A percentile compares a stretch with the other conserved stretches of the same genome.
Conservation (phyloP, 2,797 vertebrate species). For the Gobionotothen gibberifrons region DNA sequence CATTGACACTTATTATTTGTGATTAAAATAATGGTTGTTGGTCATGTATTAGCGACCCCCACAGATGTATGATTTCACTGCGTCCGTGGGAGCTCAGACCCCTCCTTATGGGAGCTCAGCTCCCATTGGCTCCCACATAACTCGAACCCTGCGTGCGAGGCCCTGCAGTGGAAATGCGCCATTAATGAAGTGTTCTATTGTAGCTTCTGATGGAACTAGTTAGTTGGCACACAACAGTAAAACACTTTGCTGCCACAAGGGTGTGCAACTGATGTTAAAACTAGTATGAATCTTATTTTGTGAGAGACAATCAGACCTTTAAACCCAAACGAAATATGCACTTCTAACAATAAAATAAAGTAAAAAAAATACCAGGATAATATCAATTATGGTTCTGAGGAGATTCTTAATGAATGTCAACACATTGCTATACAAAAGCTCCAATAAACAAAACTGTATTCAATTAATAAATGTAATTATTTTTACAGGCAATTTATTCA, state of each 20-base stretch:
- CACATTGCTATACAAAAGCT: not conserved
- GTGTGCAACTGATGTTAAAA: slow-evolving; percentile 28
- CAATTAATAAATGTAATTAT: too few relatives aligned
- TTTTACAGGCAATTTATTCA: too few relatives aligned
- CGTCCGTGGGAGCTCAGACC: too few relatives aligned
- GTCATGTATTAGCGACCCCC: too few relatives aligned
- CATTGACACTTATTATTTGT: too few relatives aligned
- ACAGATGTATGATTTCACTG: too few relatives aligned
- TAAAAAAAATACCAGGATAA: slow-evolving; percentile 3
- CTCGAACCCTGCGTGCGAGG: too few relatives aligned
- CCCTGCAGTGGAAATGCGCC: too few relatives aligned
- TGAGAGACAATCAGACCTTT: not conserved
- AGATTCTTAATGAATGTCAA: not conserved
- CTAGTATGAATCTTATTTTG: not conserved
- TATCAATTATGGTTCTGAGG: not conserved
- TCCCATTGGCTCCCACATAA: too few relatives aligned
- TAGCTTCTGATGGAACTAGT: not conserved
- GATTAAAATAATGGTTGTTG: too few relatives aligned
- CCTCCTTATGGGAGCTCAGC: too few relatives aligned
- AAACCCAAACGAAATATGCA: not conserved
- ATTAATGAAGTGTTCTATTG: not conserved
- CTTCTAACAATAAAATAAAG: not conserved
- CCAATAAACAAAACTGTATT: not conserved
- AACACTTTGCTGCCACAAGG: slow-evolving; percentile 44
- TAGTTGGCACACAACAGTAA: slow-evolving; percentile 3